phyloP scores from a whole-genome alignment of 2,888 invertebrate genomes.

The Andrena minutula region DNA sequence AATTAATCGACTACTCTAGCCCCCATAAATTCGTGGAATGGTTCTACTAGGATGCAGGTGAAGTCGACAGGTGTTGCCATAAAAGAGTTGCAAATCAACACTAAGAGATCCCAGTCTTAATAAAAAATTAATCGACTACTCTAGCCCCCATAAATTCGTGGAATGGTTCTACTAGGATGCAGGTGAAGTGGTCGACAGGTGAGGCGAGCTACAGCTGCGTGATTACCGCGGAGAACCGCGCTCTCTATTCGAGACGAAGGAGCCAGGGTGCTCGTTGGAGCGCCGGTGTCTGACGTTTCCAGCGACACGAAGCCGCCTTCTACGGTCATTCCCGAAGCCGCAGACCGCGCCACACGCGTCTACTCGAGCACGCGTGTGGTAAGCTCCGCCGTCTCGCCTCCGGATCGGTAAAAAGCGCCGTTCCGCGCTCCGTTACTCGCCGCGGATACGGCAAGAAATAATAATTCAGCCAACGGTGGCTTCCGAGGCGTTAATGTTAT shows the following conservation, averaged over 20 bases:
- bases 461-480: constrained; percentile 26
- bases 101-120: too few species aligned
- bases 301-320: constrained; percentile 76
- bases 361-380: constrained; percentile 56
- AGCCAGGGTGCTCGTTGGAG: constrained; percentile 69
- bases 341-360: constrained; percentile 54
- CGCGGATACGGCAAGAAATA: constrained; percentile 28
- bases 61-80: constrained; percentile 16
- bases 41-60: too few species aligned
- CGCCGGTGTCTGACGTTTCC: constrained; percentile 75
- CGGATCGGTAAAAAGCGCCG: constrained; percentile 44
- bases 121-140: too few species aligned
- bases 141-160: too few species aligned
- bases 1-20: too few species aligned
- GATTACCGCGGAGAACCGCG: neutral
- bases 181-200: neutral
- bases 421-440: constrained; percentile 41
- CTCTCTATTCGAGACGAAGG: neutral
- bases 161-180: too few species aligned
- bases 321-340: constrained; percentile 61
- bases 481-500: constrained; percentile 7
- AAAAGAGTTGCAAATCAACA: too few species aligned
- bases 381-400: constrained; percentile 11
- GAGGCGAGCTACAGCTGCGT: neutral
- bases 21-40: too few species aligned